Base-by-base conservation (phyloP, 2,797 vertebrate genomes). In the Betta splendens region DNA sequence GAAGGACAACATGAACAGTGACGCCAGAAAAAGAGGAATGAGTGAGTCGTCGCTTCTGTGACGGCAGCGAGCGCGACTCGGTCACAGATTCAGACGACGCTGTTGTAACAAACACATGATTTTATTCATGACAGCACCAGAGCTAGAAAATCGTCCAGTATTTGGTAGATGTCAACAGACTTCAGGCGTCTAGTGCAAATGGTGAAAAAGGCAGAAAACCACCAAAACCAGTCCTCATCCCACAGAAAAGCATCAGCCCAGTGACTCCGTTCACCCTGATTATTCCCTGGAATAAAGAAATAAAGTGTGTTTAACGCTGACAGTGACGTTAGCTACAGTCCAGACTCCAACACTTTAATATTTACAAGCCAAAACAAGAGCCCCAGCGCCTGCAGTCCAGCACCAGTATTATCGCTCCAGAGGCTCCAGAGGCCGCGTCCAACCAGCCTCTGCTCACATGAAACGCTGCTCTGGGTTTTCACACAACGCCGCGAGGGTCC, bases 401-500 rank as follows among this genome's bases (percentile, higher is more conserved):
- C 29, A 26, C 25, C n/a, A n/a, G n/a, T n/a, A n/a, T n/a, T n/a
- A n/a, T n/a, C n/a, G n/a, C n/a, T n/a, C n/a, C n/a, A n/a, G n/a
- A n/a, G n/a, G n/a, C n/a, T n/a, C n/a, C n/a, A n/a, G n/a, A n/a
- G n/a, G n/a, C n/a, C n/a, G n/a, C n/a, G n/a, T n/a, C n/a, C 20
- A 20, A 26, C 40, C 5, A 21, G 8, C 42, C 64, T 58, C 35
- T 44, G 15, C 60, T 93, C 90, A 98, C 85, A 98, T 97, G 84
- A 95, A 97, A 74, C 96, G 97, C 78, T 98, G 96, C 87, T 95
- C 98, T 81, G 93, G 93, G 88, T 92, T 94, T 84, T 95, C 94
- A 29, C 28, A 80, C 84, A 70, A 89, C 72, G 4, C 90, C 93
- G 81, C 94, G 94, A 53, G 92, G 79, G 77, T 89, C 91, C 50